phyloP scores from a whole-genome alignment of 2,113 vertebrate species.

The Hyperopisus bebe region DNA sequence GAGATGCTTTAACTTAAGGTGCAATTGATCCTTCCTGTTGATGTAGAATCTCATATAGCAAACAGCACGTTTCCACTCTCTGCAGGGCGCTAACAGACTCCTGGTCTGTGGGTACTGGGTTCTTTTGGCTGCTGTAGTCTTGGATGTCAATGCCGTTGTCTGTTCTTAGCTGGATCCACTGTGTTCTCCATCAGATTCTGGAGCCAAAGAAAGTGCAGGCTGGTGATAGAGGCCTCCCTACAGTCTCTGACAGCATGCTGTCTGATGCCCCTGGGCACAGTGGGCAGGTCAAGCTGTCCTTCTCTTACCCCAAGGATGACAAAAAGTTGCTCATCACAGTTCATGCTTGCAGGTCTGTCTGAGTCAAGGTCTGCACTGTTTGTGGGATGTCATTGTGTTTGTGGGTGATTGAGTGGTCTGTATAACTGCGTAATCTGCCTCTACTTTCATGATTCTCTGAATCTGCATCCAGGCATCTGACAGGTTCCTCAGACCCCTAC shows the following conservation, averaged over 20 bases:
- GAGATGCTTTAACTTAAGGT: background rate
- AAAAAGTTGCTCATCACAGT: slow-evolving; percentile 69
- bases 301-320: slow-evolving; percentile 72
- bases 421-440: no score
- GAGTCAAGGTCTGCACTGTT: background rate
- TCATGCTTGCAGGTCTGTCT: slow-evolving; percentile 72
- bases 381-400: background rate
- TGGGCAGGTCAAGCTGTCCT: slow-evolving; percentile 68
- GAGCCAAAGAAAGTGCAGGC: slow-evolving; percentile 54
- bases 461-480: slow-evolving; percentile 59
- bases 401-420: background rate
- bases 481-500: slow-evolving; percentile 71
- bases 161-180: background rate
- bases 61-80: background rate
- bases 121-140: background rate
- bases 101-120: background rate
- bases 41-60: background rate
- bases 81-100: background rate
- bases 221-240: slow-evolving; percentile 27
- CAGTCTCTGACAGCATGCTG: background rate
- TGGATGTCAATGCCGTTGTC: background rate
- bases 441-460: slow-evolving; percentile 8
- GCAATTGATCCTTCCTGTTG: background rate
- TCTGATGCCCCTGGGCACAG: slow-evolving; percentile 26
- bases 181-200: slow-evolving; percentile 48